Base-by-base conservation (phyloP, 2,888 invertebrate genomes). In the Odontomyia ornata region DNA sequence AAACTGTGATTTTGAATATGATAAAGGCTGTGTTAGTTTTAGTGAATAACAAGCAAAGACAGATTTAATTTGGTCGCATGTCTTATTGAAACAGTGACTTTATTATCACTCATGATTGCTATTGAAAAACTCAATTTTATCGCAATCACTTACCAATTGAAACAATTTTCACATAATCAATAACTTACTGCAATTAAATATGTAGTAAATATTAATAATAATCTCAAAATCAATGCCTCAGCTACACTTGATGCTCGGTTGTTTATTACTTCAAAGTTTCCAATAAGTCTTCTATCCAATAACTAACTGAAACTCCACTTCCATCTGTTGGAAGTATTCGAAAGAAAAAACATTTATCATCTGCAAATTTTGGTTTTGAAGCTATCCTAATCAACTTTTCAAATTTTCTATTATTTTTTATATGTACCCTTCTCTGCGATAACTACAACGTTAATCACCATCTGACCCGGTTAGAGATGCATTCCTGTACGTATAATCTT, bases 101-200 rank as follows among this genome's bases (percentile, higher is more conserved):
- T 64, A 60, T 25, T 60, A 60, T 21, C 0, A 60, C 23, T 64
- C 30, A 64, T 25, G 30, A n/a, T 27, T n/a, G 30, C 13, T 13
- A 28, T 27, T 30, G 15, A 64, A 18, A 30, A n/a, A 28, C 3
- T 5, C 64, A 30, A 64, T 5, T 15, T 11, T 4, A n/a, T 9
- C 25, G 30, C 9, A 30, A 64, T 13, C 30, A 64, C 30, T 2
- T 21, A 64, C 28, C n/a, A 18, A 21, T 13, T 60, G 7, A 25
- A n/a, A 43, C 57, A 72, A 72, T 72, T 72, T 72, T 72, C 72
- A 73, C 73, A 73, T 73, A 73, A 73, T 60, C 30, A 1, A 60
- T 23, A 23, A 13, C n/a, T 4, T 60, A 60, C 23, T 21, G 60
- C 60, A 60, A 13, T 7, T 18, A 1, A 21, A 7, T 60, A 60